Percentiles rank a stretch among this genome's conserved stretches.
Evolutionary conservation across 2,888 invertebrate species (phyloP).

Genomic region (Andrena hattorfiana): DNA sequence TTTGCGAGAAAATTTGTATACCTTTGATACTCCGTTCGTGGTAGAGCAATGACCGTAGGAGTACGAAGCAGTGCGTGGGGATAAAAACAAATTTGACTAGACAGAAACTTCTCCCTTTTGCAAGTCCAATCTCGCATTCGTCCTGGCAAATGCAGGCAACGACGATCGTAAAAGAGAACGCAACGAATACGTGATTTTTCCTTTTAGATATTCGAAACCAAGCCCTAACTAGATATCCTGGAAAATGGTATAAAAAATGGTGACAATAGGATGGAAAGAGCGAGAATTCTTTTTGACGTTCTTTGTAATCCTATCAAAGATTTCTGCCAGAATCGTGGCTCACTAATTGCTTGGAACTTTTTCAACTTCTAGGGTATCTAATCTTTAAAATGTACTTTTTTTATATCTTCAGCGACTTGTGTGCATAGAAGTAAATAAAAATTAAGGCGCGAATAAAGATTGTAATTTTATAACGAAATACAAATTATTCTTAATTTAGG

Average conservation of each 20-base stretch:
- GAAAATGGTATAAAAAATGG: conserved; percentile 1
- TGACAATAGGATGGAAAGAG: background rate
- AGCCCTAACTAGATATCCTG: conserved; percentile 13
- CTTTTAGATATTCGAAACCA: background rate
- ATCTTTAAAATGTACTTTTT: background rate
- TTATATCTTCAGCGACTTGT: background rate
- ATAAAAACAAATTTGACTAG: conserved; percentile 24
- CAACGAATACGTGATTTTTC: conserved; percentile 16
- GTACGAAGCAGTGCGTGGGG: background rate
- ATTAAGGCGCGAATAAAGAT: background rate
- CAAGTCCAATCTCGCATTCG: conserved; percentile 9
- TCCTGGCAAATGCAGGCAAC: background rate
- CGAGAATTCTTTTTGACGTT: conserved; percentile 9
- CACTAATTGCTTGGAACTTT: background rate
- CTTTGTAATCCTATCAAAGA: background rate
- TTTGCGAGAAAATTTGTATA: conserved; percentile 11
- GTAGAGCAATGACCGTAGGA: background rate
- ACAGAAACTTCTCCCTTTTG: background rate
- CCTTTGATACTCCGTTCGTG: background rate
- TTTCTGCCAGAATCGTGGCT: background rate
- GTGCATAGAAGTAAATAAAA: background rate
- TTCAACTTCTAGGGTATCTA: background rate
- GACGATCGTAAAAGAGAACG: conserved; percentile 15
- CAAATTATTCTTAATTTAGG: too few relatives aligned
- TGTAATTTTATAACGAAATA: background rate